Percentiles rank a stretch among this genome's conserved stretches.
phyloP scores from a whole-genome alignment of 2,888 invertebrate genomes.

The Clepsis dumicolana region DNA sequence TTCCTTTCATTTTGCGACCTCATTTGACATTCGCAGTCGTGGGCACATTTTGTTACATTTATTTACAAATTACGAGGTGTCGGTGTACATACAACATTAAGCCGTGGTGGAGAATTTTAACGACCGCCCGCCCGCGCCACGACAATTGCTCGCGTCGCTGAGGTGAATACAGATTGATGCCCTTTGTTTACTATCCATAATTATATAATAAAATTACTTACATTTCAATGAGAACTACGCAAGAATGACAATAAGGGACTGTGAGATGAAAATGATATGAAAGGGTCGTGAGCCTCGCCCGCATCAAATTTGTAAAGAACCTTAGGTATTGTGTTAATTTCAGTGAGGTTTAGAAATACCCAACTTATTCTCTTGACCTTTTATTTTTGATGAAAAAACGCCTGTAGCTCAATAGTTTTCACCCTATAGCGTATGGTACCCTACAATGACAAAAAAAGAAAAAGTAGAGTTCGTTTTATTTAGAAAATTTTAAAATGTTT shows the following conservation, averaged over 20 bases:
- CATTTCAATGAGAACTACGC: slow-evolving; percentile 13
- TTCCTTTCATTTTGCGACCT: not conserved
- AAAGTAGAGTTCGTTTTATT: not conserved
- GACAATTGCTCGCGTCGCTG: slow-evolving; percentile 16
- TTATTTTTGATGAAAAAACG: not conserved
- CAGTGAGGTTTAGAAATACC: not conserved
- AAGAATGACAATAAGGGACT: slow-evolving; percentile 2
- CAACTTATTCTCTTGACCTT: not conserved
- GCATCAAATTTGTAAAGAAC: not conserved
- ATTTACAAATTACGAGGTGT: slow-evolving; percentile 42
- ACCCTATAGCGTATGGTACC: not conserved
- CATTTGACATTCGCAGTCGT: slow-evolving; percentile 1
- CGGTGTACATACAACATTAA: slow-evolving; percentile 36
- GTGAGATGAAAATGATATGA: not conserved
- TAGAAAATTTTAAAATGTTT: not conserved
- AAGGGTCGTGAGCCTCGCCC: not conserved
- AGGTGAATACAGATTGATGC: slow-evolving; percentile 40
- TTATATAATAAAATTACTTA: slow-evolving; percentile 33
- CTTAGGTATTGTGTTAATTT: not conserved
- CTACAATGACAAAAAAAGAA: not conserved
- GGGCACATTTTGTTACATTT: slow-evolving; percentile 33
- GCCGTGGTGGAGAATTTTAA: slow-evolving; percentile 38
- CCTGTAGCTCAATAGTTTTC: not conserved
- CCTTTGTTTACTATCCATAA: slow-evolving; percentile 38
- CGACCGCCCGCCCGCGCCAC: slow-evolving; percentile 37